These are phyloP conservation scores for Homarus gammarus DNA, from an alignment of 2,888 invertebrate genomes.

Conservation along the genomic window DNA sequence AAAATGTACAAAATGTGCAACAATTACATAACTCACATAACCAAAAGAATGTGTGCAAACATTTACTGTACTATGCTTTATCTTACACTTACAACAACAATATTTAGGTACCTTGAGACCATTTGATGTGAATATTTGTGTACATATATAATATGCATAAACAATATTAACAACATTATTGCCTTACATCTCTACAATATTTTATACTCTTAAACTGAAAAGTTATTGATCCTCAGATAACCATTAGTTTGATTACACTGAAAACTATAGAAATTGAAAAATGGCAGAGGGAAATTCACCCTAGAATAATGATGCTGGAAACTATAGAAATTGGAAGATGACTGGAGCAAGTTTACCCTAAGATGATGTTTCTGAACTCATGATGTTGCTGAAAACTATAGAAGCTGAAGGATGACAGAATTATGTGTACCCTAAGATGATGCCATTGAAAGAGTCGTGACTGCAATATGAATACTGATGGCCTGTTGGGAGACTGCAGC, in stretches of 20 bases:
- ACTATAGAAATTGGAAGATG: no score
- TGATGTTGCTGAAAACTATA: neutral
- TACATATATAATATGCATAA: slow-evolving; percentile 18
- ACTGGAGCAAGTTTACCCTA: neutral
- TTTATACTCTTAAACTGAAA: neutral
- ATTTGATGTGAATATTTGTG: slow-evolving; percentile 17
- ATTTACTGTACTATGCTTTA: neutral
- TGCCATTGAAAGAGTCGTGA: neutral
- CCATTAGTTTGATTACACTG: slow-evolving; percentile 11
- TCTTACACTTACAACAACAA: no score
- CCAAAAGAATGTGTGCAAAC: neutral
- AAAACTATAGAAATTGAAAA: neutral
- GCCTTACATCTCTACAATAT: neutral
- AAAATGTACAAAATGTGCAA: neutral
- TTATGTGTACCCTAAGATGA: neutral
- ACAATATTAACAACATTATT: slow-evolving; percentile 20
- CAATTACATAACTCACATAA: neutral
- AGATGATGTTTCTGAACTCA: neutral
- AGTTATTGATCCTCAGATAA: neutral
- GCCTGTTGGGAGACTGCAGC: neutral
- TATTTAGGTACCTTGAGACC: slow-evolving; percentile 9
- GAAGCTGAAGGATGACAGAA: neutral
- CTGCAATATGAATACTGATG: neutral
- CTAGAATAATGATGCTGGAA: no score
- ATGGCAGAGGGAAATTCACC: no score